Conservation (phyloP, 92 coral and sea anemone genomes). For the Parazoanthus swiftii region DNA sequence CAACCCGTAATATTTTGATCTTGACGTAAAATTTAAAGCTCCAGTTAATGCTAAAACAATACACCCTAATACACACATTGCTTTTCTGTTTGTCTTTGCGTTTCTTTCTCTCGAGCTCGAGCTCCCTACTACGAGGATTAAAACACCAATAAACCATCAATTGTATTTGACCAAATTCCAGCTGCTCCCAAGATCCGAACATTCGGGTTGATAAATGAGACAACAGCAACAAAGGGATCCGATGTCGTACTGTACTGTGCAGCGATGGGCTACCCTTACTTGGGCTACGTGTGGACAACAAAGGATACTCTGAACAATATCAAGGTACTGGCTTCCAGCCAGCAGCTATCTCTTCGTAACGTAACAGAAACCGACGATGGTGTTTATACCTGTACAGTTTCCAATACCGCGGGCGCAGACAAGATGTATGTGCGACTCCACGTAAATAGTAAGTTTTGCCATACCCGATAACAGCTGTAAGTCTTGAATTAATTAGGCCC, state of each 20-base stretch:
- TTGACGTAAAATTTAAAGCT: too few species aligned
- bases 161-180: not conserved
- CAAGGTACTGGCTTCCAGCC: not conserved
- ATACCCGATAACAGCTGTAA: not conserved
- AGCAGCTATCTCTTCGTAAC: not conserved
- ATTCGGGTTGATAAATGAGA: constrained; percentile 1
- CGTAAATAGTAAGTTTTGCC: constrained; percentile 18
- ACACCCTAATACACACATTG: too few species aligned
- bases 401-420: constrained; percentile 29
- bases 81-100: too few species aligned
- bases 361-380: constrained; percentile 22
- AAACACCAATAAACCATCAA: not conserved
- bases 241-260: constrained; percentile 25
- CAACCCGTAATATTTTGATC: too few species aligned
- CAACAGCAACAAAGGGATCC: not conserved
- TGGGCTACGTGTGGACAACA: constrained; percentile 29
- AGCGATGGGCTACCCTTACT: constrained; percentile 29
- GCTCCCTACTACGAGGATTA: too few species aligned
- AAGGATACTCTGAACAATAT: not conserved
- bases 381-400: constrained; percentile 23
- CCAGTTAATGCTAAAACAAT: too few species aligned
- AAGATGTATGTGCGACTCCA: constrained; percentile 8
- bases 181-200: constrained; percentile 24
- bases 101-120: not conserved
- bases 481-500: too few species aligned